Evolutionary conservation across 2,797 vertebrate genomes (phyloP), one percentile per base, ranked within the genome.

Genomic region (Furcifer pardalis): DNA sequence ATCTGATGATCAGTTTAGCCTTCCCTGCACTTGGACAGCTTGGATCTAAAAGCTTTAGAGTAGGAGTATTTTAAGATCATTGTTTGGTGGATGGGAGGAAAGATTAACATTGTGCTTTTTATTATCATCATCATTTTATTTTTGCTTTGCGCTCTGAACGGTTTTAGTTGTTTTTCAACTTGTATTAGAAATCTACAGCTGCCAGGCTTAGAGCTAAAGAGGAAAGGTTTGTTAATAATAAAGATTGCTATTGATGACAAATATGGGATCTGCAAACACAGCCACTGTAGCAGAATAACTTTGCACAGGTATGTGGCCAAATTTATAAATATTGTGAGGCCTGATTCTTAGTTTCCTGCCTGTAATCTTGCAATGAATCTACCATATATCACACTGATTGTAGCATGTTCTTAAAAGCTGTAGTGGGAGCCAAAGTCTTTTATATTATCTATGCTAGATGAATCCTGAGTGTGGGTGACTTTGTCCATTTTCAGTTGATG

Each of bases 121-220:
- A 13, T 12, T 23, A n/a, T 81, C 89, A 85, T 81, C 89, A 85
- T 91, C 84, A 90, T 65, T 44, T 4, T 32, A 40, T n/a, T 90
- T 91, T 79, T 89, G 83, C 21, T 27, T 86, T 91, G 83, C 1
- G 0, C 87, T 93, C 92, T 86, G 84, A 90, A 76, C 0, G 91
- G 93, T 90, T 94, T n/a, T 93, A 92, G 89, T 93, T 92, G 93
- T 93, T 93, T 92, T 93, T 85, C 88, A 93, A 91, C 87, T 91
- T 91, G 88, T 93, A 56, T 17, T 7, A 93, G 93, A 94, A 93
- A 91, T 87, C 86, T 82, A 85, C 85, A 84, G 91, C 93, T 93
- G 92, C 90, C 92, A 92, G 91, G 91, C 94, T 93, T 92, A 94
- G 86, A 91, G 87, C 76, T 80, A 90, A 93, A 66, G 91, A 93